Conservation (phyloP, 2,888 invertebrate genomes). For the Achlya flavicornis region DNA sequence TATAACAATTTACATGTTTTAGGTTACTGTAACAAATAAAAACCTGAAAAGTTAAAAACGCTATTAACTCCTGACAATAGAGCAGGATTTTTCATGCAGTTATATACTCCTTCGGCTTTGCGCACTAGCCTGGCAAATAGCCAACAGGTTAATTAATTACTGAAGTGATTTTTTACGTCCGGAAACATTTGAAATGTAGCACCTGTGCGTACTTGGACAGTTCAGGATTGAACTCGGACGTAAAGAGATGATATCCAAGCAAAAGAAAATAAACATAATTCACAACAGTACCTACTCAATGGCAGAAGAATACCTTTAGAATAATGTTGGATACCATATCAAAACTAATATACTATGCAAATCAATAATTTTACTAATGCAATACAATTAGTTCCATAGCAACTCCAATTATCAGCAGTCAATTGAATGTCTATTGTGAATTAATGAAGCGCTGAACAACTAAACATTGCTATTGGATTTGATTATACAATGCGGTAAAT, state of each 20-base stretch:
- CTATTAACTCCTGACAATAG: neutral
- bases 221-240: neutral
- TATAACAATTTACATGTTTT: neutral
- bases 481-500: neutral
- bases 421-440: conserved; percentile 5
- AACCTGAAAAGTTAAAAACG: neutral
- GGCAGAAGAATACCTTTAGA: too few relatives aligned
- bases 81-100: neutral
- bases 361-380: neutral
- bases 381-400: conserved; percentile 1
- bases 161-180: neutral
- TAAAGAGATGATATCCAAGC: neutral
- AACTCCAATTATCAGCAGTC: conserved; percentile 1
- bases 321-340: neutral
- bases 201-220: neutral
- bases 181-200: neutral
- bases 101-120: neutral
- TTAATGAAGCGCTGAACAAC: neutral
- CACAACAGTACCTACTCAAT: too few relatives aligned
- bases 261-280: neutral
- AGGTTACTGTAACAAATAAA: neutral
- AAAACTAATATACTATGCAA: neutral
- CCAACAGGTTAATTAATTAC: conserved; percentile 5
- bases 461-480: neutral
- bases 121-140: conserved; percentile 2